Evolutionary conservation across 2,797 vertebrate species (phyloP), one percentile per base, ranked within the genome.

Genomic region (Myiotriccus ornatus): DNA sequence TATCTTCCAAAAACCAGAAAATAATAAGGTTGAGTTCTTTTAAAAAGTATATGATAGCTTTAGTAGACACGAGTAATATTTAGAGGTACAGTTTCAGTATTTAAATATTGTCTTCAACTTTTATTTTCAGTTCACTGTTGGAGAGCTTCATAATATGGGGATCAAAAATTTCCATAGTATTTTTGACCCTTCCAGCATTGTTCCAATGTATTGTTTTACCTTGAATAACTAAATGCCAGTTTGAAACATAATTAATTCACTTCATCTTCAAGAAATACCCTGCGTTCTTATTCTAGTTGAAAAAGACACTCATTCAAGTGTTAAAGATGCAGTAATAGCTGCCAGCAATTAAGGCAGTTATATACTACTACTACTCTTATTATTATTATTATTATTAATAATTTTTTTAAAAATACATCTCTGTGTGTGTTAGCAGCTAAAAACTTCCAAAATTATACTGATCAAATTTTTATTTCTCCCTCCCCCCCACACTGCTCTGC

Each of bases 401-500:
- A 16, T 71, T 30, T 30, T 81, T 21, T 92, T 16, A 41, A 35
- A 35, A 57, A 28, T 32, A 50, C 20, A 87, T 7, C 5, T 79
- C 34, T 55, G 6, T 76, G 22, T 0, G 0, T 53, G 3, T 41
- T 60, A 53, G 7, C 19, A 34, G 62, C 46, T 89, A 63, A 65
- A 83, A 75, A 7, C 10, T 60, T 27, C 20, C 16, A 34, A 37
- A 81, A 52, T 44, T 1, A 12, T 27, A 14, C 16, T 34, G 24
- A 25, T 44, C 0, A 20, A 12, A 15, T 3, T 46, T 39, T 16
- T 20, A 22, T 23, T 53, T 52, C 17, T 6, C 50, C 49, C 37
- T 30, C 25, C 10, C 2, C 0, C 5, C 1, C 17, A 10, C 22
- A 4, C 7, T 71, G 46, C 14, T 69, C 49, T 60, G 10, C 1